A percentile compares a stretch with the other conserved stretches of the same genome.
These are phyloP conservation scores for Homarus americanus DNA, from an alignment of 1,140 invertebrate species.

Conservation along the genomic window DNA sequence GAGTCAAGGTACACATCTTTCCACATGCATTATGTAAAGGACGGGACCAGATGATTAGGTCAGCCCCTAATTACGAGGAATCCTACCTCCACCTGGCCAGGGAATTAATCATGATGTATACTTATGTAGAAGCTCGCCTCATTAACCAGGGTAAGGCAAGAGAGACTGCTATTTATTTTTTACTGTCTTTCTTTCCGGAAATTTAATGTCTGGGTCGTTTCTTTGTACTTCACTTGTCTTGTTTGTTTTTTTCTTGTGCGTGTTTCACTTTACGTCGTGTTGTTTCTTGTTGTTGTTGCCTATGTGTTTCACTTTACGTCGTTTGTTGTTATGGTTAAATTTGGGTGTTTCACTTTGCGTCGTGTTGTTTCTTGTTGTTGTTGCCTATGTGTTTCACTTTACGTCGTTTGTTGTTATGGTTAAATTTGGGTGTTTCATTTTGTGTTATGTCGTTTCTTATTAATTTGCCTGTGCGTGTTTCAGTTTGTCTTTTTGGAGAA, in stretches of 20 bases:
- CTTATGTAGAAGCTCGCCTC: conserved; percentile 13
- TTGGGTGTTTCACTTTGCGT: not conserved
- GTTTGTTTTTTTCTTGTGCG: not conserved
- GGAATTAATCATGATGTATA: conserved; percentile 45
- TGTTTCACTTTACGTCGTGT: not conserved
- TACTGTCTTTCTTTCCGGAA: no score
- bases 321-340: no score
- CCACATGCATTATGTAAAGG: conserved; percentile 18
- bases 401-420: no score
- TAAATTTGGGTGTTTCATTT: not conserved
- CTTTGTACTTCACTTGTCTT: not conserved
- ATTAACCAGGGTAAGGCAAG: not conserved
- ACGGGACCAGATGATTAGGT: conserved; percentile 1
- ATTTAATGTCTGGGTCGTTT: not conserved
- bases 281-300: not conserved
- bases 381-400: no score
- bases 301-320: no score
- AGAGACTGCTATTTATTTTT: not conserved
- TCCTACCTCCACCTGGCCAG: not conserved
- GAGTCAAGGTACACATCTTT: no score
- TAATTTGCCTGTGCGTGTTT: no score
- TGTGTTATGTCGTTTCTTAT: not conserved
- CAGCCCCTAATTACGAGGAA: conserved; percentile 25
- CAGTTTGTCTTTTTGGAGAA: no score
- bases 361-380: not conserved